Percentiles rank a stretch among this genome's conserved stretches.
Conservation (phyloP, 2,113 vertebrate species). For the Australoheros scitulus region DNA sequence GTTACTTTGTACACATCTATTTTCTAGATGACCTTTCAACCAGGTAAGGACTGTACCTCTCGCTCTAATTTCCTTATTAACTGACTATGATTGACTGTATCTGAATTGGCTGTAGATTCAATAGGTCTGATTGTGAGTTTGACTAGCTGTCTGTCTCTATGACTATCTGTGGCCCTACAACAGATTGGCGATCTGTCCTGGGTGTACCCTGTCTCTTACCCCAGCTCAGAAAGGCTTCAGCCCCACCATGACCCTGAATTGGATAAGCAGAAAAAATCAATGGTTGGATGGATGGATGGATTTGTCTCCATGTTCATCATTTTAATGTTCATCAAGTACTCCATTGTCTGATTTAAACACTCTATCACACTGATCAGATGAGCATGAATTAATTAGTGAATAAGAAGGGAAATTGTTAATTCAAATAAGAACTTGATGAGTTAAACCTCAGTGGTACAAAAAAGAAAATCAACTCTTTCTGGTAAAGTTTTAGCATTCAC, state of each 20-base stretch:
- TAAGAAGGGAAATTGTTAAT: background rate
- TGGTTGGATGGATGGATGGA: background rate
- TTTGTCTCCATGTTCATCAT: background rate
- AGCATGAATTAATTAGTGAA: background rate
- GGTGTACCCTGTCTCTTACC: no score
- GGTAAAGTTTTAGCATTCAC: background rate
- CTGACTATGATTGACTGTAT: no score
- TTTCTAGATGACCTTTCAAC: no score
- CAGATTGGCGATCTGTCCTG: no score
- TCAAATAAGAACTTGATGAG: constrained; percentile 4
- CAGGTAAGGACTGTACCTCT: no score
- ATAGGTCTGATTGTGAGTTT: background rate
- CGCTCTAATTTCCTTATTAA: no score
- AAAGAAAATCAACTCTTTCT: background rate
- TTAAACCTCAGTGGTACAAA: background rate
- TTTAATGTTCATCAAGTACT: background rate
- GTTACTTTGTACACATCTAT: no score
- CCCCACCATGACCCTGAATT: background rate
- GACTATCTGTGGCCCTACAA: no score
- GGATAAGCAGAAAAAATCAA: background rate
- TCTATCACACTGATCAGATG: background rate
- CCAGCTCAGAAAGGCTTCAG: no score
- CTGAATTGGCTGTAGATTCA: background rate
- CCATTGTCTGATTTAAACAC: background rate
- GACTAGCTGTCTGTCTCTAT: no score